Percentiles rank a stretch among this genome's conserved stretches.
Evolutionary conservation across 2,797 vertebrate species (phyloP).

Genomic region (Brotula barbata): DNA sequence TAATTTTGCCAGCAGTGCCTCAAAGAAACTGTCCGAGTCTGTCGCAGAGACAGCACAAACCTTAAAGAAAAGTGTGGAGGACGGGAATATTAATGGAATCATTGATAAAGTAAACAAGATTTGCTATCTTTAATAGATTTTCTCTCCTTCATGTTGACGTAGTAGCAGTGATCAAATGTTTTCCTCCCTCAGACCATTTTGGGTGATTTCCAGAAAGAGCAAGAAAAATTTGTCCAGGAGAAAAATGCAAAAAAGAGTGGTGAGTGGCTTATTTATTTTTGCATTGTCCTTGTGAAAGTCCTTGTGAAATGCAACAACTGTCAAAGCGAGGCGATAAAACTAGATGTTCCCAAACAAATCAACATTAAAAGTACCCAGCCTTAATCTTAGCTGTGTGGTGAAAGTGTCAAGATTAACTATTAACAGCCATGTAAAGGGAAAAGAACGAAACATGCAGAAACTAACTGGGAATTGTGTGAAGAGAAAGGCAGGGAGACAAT

Average conservation of each 20-base stretch:
- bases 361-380: too few relatives aligned
- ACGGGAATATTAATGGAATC: conserved; percentile 89
- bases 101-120: conserved; percentile 85
- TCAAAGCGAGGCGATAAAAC: too few relatives aligned
- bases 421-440: too few relatives aligned
- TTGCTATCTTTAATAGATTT: not conserved
- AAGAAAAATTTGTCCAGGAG: conserved; percentile 91
- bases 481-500: too few relatives aligned
- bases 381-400: too few relatives aligned
- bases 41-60: conserved; percentile 89
- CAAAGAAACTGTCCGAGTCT: conserved; percentile 90
- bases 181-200: conserved; percentile 85
- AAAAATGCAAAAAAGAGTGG: conserved; percentile 86
- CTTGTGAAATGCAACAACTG: too few relatives aligned
- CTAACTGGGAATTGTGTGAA: too few relatives aligned
- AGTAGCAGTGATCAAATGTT: conserved; percentile 25
- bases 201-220: conserved; percentile 95
- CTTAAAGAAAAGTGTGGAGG: conserved; percentile 91
- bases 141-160: not conserved
- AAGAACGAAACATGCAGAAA: too few relatives aligned
- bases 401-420: too few relatives aligned
- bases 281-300: too few relatives aligned
- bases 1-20: conserved; percentile 86
- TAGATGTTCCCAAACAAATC: too few relatives aligned
- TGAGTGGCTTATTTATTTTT: conserved; percentile 26